Evolutionary conservation across 2,113 vertebrate species (phyloP), one percentile per base, ranked within the genome.

Genomic region (Aptenodytes patagonicus): DNA sequence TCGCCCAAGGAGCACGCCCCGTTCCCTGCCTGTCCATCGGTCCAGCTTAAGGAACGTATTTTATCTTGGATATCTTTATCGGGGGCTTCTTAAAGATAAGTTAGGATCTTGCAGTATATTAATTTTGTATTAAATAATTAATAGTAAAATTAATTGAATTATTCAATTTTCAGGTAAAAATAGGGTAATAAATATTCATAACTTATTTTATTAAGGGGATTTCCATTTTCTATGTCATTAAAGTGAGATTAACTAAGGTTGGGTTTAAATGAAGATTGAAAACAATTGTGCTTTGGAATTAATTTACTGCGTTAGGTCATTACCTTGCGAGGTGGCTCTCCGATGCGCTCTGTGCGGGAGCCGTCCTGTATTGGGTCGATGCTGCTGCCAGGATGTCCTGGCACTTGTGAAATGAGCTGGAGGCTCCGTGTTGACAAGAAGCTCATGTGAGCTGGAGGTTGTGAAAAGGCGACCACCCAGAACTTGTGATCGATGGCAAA

Each of bases 131-230:
- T 98, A 98, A 98, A 98, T 98, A 99, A 99, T 99, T 99, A 99
- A 99, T 99, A 98, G 96, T 98, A 98, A 98, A 98, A 98, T 98
- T 98, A 99, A 99, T 99, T 98, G 98, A 99, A 99, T 99, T 99
- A 99, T 99, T 99, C 98, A 98, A 94, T 97, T 99, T 98, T 98
- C 98, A 98, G 97, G 98, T 98, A 98, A 98, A 98, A 98, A 99
- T 98, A 97, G 98, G 96, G 97, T 98, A 96, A 99, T 99, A 99
- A 99, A 99, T 99, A 99, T 99, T 99, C 98, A 99, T 99, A 97
- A 99, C 98, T 98, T 98, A 97, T 96, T 98, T 98, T 98, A 98
- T 98, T 97, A 99, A 98, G 98, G 98, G 98, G 98, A 98, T 98
- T 98, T 98, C 97, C 94, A 98, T 98, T 98, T 98, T 97, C 97